A percentile compares a stretch with the other conserved stretches of the same genome.
Conservation (phyloP, 2,888 invertebrate genomes). For the Marronus borbonicus region DNA sequence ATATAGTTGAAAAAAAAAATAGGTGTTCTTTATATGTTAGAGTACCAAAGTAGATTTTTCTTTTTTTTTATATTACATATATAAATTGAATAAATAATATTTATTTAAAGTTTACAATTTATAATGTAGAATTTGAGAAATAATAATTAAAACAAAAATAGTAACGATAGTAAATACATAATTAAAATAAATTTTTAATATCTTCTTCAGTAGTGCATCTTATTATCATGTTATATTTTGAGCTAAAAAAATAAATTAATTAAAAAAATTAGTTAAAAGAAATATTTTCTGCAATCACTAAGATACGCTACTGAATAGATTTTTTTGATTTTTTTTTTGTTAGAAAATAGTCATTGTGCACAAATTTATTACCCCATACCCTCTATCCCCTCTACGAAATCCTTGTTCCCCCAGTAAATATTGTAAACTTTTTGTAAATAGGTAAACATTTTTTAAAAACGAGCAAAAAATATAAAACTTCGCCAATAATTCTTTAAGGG, state of each 20-base stretch:
- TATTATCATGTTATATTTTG: not conserved
- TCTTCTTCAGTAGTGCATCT: conserved; percentile 33
- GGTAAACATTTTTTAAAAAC: conserved; percentile 26
- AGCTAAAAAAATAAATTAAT: not conserved
- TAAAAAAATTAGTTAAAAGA: conserved; percentile 8
- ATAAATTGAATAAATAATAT: conserved; percentile 53
- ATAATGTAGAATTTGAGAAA: conserved; percentile 17
- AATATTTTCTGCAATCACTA: conserved; percentile 16
- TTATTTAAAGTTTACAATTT: conserved; percentile 65
- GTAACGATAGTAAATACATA: conserved; percentile 17
- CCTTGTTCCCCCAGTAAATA: conserved; percentile 28
- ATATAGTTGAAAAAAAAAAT: conserved; percentile 56
- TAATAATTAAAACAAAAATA: conserved; percentile 29
- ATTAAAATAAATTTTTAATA: conserved; percentile 33
- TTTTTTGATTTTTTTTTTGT: conserved; percentile 16
- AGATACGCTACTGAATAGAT: conserved; percentile 11
- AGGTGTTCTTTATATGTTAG: conserved; percentile 67
- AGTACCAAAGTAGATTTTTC: conserved; percentile 63
- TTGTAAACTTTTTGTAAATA: conserved; percentile 60
- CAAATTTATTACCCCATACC: conserved; percentile 49
- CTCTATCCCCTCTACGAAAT: not conserved
- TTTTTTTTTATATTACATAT: conserved; percentile 46
- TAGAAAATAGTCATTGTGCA: conserved; percentile 37
- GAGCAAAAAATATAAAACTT: conserved; percentile 63
- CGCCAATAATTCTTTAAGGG: conserved; percentile 66